Base-by-base conservation (phyloP, 2,888 invertebrate species). In the Hemithea aestivaria region DNA sequence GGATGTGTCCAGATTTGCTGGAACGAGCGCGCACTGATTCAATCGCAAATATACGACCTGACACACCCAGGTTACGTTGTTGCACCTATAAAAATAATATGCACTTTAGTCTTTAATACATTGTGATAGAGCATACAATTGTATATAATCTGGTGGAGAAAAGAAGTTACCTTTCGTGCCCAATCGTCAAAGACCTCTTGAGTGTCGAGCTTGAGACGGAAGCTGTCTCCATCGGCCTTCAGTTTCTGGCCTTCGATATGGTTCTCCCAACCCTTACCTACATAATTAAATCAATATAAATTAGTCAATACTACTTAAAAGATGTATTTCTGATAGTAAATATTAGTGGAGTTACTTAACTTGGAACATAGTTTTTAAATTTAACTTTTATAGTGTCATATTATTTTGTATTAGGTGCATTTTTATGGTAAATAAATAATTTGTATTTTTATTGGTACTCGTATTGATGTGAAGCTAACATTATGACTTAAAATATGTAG, bases 181-280 rank as follows among this genome's bases (percentile, higher is more conserved):
- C 99, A 99, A 63, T 99, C 98, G 65, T 99, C 98, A 72, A 99
- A 99, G 29, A 99, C 96, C 72, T 97, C 97, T 65, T 96, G 95
- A 0, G 98, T 99, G 68, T 98, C 98, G 23, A 99, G 89, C 75
- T 99, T 99, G 40, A 95, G 88, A 8, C 97, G 93, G 83, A 99
- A 99, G 78, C 97, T 98, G 70, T 99, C 99, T 2, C 99, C 98
- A 66, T 99, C 98, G 2, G 95, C 96, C 79, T 99, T 99, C 36
- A 98, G 85, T 69, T 97, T 97, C 72, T 98, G 97, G 7, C 99
- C 99, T 80, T 99, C 99, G 30, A 99, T 96, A 73, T 99, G 99
- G 58, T 96, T 97, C 76, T 99, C 99, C 99, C 99, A 99, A 23
- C 97, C 98, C 77, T 97, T 98, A 29, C 95, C 93, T 92, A 21